Evolutionary conservation across 2,113 vertebrate genomes (phyloP).

Genomic region (Cinclus cinclus): DNA sequence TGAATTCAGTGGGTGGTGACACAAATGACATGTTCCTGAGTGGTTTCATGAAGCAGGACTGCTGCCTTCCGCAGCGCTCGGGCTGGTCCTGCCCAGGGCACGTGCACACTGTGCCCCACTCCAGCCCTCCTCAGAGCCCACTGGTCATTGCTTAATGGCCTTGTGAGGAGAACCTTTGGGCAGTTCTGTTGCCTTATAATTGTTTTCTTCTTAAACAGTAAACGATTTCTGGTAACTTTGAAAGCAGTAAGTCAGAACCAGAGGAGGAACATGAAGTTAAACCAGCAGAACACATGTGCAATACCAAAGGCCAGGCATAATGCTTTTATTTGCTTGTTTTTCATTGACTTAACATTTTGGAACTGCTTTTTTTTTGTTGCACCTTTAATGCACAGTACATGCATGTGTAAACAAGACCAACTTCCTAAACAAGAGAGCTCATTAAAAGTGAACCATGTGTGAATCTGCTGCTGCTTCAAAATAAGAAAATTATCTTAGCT

Average conservation of each 20-base stretch:
- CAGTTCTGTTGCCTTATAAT: neutral
- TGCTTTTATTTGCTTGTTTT: neutral
- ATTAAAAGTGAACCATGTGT: neutral
- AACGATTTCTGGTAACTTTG: neutral
- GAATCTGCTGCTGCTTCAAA: neutral
- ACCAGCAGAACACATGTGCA: neutral
- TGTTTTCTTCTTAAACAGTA: neutral
- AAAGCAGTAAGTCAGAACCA: neutral
- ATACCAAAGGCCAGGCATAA: neutral
- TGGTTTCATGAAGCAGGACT: neutral
- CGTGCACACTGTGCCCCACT: neutral
- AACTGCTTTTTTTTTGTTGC: neutral
- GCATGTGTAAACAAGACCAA: neutral
- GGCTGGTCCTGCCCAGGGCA: neutral
- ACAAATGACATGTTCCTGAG: fast-evolving
- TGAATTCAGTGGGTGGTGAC: neutral
- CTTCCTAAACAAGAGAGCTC: neutral
- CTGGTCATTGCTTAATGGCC: neutral
- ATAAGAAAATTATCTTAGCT: neutral
- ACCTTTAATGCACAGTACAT: neutral
- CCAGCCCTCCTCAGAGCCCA: neutral
- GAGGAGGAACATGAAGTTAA: neutral
- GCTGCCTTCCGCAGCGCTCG: fast-evolving
- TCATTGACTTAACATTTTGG: neutral
- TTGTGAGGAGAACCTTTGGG: neutral